Evolutionary conservation across 1,140 invertebrate species (phyloP), one percentile per base, ranked within the genome.

Genomic region (Sogatella furcifera): DNA sequence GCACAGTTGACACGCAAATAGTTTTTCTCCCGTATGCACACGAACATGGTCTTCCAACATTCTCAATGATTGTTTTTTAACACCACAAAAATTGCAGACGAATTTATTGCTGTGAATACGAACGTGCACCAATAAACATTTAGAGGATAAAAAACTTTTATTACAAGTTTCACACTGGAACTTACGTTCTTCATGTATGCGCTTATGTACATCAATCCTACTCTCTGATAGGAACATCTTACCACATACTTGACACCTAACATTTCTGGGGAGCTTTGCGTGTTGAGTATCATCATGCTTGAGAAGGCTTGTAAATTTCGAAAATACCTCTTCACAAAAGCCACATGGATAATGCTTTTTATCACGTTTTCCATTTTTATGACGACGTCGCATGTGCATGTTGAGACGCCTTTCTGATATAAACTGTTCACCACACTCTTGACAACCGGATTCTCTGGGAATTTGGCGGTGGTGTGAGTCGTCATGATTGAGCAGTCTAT

Each of bases 21-120:
- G 95, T 21, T 89, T 82, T 72, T 98, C 95, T 0, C 95, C 92
- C 0, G 95, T 98, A 72, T 98, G 95, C 0, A 97, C 94, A 15
- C 94, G 81, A 24, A 95, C 88, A 71, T 97, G 93, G 0, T 92
- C 95, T 73, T 95, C 95, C 31, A 95, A 76, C 67, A 95, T 92
- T 68, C 95, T 92, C 71, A 95, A 92, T 14, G 95, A 83, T 1
- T 94, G 97, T 71, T 98, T 98, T 64, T 90, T 82, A 71, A 96
- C 93, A 66, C 94, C 86, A 73, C 95, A 98, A 72, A 92, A 86
- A 8, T 84, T 85, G 71, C 95, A 98, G 69, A 95, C 89, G 75
- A 97, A 97, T 70, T 95, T 92, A 0, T 95, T 95, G 0, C 95
- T 97, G 72, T 98, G 95, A 0, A 94, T 98, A 53, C 95, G 83